These are phyloP conservation scores for Drosophila leontia DNA, from an alignment of 1,140 invertebrate genomes.

Conservation along the genomic window DNA sequence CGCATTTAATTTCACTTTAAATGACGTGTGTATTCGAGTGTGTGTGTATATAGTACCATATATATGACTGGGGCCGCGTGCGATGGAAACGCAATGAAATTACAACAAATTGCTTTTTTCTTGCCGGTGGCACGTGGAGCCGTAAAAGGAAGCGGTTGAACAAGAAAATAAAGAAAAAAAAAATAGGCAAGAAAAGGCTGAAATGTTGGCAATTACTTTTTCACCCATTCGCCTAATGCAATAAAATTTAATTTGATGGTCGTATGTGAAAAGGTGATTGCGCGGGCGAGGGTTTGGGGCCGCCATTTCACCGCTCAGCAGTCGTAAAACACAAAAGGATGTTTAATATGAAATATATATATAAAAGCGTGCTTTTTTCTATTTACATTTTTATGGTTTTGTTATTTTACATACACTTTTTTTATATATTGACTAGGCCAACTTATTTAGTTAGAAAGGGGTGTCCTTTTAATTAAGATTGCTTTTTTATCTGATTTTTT, in stretches of 20 bases:
- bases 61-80: not conserved
- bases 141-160: constrained; percentile 21
- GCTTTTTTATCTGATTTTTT: constrained; percentile 10
- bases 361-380: not conserved
- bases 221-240: constrained; percentile 69
- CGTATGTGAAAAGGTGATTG: constrained; percentile 47
- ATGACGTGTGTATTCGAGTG: constrained; percentile 10
- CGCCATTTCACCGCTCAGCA: constrained; percentile 49
- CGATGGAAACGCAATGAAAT: constrained; percentile 56
- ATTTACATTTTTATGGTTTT: constrained; percentile 73
- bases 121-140: constrained; percentile 35
- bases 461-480: not conserved
- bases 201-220: constrained; percentile 62
- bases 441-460: constrained; percentile 10
- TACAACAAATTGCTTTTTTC: constrained; percentile 68
- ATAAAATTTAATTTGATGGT: constrained; percentile 79
- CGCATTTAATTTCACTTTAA: constrained; percentile 35
- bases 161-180: constrained; percentile 29
- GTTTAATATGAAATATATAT: constrained; percentile 47
- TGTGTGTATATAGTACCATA: not conserved
- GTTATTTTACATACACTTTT: constrained; percentile 48
- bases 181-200: constrained; percentile 34
- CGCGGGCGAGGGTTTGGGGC: constrained; percentile 39
- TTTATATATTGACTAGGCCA: constrained; percentile 10
- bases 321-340: constrained; percentile 69